Conservation (phyloP, 2,888 invertebrate species). For the Temnothorax unifasciatus region DNA sequence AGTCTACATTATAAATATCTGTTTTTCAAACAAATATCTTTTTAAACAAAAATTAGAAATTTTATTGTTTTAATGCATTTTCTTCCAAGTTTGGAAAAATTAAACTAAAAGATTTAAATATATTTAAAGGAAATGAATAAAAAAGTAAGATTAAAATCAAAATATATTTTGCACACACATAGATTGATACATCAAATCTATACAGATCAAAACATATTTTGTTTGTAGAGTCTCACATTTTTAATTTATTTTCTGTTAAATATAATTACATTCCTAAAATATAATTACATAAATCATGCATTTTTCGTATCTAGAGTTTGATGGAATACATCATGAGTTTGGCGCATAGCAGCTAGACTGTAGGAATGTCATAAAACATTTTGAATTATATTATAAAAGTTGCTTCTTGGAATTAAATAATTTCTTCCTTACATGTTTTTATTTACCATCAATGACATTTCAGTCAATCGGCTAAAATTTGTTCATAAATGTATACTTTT, state of each 20-base stretch:
- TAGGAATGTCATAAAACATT: background rate
- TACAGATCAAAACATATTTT: too few species aligned
- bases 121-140: too few species aligned
- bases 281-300: background rate
- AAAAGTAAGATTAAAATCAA: too few species aligned
- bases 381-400: background rate
- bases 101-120: too few species aligned
- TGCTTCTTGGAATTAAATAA: background rate
- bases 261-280: background rate
- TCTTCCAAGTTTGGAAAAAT: too few species aligned
- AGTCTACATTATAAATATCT: background rate
- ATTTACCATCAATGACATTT: background rate
- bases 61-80: background rate
- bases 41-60: background rate
- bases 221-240: background rate
- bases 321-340: background rate
- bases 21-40: background rate
- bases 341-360: background rate
- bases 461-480: background rate
- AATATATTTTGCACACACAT: too few species aligned
- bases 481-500: background rate
- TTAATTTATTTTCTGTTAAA: constrained; percentile 6
- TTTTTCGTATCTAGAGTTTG: background rate
- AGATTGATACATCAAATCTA: too few species aligned
- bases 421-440: background rate